A percentile compares a stretch with the other conserved stretches of the same genome.
Conservation (phyloP, 1,140 invertebrate species). For the Drosophila willistoni region DNA sequence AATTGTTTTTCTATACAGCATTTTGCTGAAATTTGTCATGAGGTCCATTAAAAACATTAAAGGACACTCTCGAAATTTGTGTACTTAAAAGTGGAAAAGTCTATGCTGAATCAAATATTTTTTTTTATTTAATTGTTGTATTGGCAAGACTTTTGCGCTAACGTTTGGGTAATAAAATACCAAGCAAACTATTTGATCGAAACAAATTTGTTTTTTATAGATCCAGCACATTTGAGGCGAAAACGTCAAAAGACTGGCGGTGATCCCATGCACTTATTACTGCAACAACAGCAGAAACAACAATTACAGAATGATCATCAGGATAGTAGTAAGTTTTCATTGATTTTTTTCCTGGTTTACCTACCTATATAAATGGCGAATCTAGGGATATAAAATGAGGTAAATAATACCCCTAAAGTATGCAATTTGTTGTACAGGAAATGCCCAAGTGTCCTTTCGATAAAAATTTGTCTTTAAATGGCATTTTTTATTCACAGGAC, state of each 20-base stretch:
- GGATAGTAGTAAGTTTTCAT: conserved; percentile 85
- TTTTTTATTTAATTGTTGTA: no score
- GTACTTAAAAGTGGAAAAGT: no score
- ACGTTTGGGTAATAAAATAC: neutral
- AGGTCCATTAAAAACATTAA: neutral
- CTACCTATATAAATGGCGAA: neutral
- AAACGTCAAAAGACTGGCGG: conserved; percentile 86
- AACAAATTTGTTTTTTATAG: conserved; percentile 79
- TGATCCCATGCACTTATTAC: conserved; percentile 84
- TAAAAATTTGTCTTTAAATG: no score
- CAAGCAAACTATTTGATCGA: conserved; percentile 25
- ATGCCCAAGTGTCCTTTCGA: no score
- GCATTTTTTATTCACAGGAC: no score
- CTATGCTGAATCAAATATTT: neutral
- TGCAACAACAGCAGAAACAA: conserved; percentile 84
- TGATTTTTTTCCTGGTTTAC: neutral
- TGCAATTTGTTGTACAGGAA: no score
- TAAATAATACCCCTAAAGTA: no score
- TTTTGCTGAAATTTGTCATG: conserved; percentile 2
- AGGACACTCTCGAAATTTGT: neutral
- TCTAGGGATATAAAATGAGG: no score
- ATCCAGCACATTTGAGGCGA: conserved; percentile 84
- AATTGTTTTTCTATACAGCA: conserved; percentile 3
- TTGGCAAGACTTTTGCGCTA: neutral
- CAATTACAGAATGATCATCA: conserved; percentile 82